Evolutionary conservation across 2,113 vertebrate species (phyloP).

Genomic region (Alexandromys fortis): DNA sequence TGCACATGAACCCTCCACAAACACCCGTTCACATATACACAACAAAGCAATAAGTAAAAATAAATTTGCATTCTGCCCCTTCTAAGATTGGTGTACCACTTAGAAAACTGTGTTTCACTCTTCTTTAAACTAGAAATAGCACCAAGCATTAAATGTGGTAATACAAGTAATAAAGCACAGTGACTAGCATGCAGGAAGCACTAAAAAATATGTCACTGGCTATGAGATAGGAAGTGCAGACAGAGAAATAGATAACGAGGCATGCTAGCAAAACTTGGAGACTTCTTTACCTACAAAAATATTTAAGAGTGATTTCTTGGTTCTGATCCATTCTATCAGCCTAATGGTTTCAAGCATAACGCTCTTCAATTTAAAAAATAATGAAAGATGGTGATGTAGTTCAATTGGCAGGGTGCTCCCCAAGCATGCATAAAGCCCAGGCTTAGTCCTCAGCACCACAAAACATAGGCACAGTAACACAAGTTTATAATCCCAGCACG

Average conservation of each 20-base stretch:
- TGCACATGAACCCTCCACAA: neutral
- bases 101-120: neutral
- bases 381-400: neutral
- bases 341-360: neutral
- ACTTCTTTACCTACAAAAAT: constrained; percentile 36
- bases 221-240: neutral
- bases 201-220: neutral
- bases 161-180: neutral
- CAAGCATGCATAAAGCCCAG: neutral
- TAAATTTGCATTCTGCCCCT: neutral
- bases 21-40: neutral
- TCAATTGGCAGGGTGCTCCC: no score
- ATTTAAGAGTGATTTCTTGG: neutral
- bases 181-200: neutral
- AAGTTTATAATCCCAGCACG: neutral
- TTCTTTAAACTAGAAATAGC: neutral
- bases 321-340: neutral
- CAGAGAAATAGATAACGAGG: neutral
- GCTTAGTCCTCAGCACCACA: neutral
- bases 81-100: neutral
- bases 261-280: neutral
- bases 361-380: neutral
- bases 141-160: constrained; percentile 42
- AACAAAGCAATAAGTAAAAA: neutral
- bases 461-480: neutral